phyloP scores from a whole-genome alignment of 2,797 vertebrate species.

The Cetoscarus ocellatus region DNA sequence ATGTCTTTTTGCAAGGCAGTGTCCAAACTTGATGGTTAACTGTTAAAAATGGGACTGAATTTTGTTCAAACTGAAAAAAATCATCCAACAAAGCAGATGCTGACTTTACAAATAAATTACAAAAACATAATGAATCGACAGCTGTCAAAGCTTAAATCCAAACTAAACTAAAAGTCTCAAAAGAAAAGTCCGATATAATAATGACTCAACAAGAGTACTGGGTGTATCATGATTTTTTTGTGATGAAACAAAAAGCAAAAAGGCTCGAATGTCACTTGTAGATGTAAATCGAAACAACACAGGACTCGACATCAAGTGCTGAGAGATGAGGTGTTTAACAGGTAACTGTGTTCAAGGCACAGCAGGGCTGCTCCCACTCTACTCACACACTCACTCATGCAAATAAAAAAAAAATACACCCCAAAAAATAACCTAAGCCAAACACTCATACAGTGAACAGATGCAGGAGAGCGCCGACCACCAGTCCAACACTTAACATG shows the following conservation, averaged over 20 bases:
- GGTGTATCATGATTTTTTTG: too few relatives aligned
- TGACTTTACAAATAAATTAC: too few relatives aligned
- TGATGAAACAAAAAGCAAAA: too few relatives aligned
- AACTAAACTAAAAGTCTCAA: too few relatives aligned
- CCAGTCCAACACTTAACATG: constrained; percentile 61
- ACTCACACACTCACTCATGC: constrained; percentile 53
- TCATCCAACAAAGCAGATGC: too few relatives aligned
- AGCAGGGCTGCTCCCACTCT: constrained; percentile 82
- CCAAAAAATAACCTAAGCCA: constrained; percentile 38
- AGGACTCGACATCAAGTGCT: constrained; percentile 45
- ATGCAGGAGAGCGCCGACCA: constrained; percentile 73
- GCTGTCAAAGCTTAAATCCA: too few relatives aligned
- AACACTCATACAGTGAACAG: constrained; percentile 63
- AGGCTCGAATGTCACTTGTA: constrained; percentile 23
- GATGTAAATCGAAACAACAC: constrained; percentile 48
- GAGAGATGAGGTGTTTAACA: constrained; percentile 46
- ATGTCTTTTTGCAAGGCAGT: constrained; percentile 15
- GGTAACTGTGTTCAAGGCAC: constrained; percentile 78
- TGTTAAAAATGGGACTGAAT: too few relatives aligned
- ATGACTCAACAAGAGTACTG: too few relatives aligned
- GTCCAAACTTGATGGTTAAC: too few relatives aligned
- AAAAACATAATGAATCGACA: too few relatives aligned
- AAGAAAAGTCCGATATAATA: too few relatives aligned
- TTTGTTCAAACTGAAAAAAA: too few relatives aligned
- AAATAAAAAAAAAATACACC: neutral